Evolutionary conservation across 2,888 invertebrate genomes (phyloP).

Genomic region (Lasioglossum lativentre): DNA sequence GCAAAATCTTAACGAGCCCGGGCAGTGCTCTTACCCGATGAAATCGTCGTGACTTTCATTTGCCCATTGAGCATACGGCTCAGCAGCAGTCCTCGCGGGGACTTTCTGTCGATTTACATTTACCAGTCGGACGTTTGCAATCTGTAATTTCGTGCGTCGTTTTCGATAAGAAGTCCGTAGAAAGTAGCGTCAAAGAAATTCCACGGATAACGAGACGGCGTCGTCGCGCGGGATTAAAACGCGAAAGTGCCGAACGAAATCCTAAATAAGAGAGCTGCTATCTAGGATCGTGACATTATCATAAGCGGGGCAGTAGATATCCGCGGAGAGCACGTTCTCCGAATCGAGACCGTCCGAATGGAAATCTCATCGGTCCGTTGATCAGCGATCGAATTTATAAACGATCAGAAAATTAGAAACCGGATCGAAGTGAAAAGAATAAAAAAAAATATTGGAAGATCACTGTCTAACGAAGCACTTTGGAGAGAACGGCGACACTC

Average conservation of each 20-base stretch:
- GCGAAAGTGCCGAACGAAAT: constrained; percentile 5
- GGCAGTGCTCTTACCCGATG: background rate
- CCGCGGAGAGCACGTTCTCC: background rate
- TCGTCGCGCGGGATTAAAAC: background rate
- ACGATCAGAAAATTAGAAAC: constrained; percentile 6
- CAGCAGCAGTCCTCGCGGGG: background rate
- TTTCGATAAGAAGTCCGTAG: background rate
- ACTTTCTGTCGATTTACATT: constrained; percentile 13
- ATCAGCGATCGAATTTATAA: constrained; percentile 2
- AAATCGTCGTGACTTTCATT: constrained; percentile 2
- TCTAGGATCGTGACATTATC: background rate
- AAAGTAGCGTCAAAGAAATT: constrained; percentile 11
- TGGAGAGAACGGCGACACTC: background rate
- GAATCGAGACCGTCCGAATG: background rate
- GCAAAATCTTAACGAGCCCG: background rate
- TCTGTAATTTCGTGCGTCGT: background rate
- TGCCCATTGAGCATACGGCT: background rate
- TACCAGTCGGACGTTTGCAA: background rate
- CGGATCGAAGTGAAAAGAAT: background rate
- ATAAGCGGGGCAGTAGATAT: background rate
- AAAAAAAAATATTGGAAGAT: background rate
- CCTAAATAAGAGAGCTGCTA: background rate
- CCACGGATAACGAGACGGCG: constrained; percentile 11
- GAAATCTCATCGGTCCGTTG: background rate
- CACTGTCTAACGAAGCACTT: background rate